Evolutionary conservation across 2,797 vertebrate species (phyloP).

Genomic region (Dromococcyx pavoninus): DNA sequence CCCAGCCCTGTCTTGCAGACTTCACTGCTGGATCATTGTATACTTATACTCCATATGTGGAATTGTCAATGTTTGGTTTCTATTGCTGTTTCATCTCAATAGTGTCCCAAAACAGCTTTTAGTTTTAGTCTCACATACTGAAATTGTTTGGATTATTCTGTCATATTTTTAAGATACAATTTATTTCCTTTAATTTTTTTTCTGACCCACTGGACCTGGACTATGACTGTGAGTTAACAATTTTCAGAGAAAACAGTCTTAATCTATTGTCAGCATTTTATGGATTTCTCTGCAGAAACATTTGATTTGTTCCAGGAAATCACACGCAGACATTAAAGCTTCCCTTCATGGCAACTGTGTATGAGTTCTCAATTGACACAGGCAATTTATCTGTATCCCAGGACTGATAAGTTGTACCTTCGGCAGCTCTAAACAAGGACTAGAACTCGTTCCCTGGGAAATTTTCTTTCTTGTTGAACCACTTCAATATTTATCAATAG

Average conservation of each 20-base stretch:
- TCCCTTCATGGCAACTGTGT: not conserved
- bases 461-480: not conserved
- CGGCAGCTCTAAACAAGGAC: not conserved
- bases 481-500: conserved; percentile 1
- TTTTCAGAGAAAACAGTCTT: not conserved
- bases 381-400: not conserved
- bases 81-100: not conserved
- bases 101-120: not conserved
- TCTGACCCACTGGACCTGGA: not conserved
- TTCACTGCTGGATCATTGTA: not conserved
- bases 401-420: not conserved
- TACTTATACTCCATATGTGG: fast-evolving
- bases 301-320: conserved; percentile 41
- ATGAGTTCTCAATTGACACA: not conserved
- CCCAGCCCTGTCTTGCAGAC: not conserved
- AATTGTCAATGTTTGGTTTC: not conserved
- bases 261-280: not conserved
- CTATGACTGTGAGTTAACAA: not conserved
- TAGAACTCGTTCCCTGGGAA: conserved; percentile 6
- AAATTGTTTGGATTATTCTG: not conserved
- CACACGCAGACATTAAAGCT: not conserved
- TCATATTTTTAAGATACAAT: not conserved
- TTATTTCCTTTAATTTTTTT: not conserved
- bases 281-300: not conserved
- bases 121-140: not conserved